phyloP scores from a whole-genome alignment of 2,797 vertebrate genomes.

The Clamator glandarius region DNA sequence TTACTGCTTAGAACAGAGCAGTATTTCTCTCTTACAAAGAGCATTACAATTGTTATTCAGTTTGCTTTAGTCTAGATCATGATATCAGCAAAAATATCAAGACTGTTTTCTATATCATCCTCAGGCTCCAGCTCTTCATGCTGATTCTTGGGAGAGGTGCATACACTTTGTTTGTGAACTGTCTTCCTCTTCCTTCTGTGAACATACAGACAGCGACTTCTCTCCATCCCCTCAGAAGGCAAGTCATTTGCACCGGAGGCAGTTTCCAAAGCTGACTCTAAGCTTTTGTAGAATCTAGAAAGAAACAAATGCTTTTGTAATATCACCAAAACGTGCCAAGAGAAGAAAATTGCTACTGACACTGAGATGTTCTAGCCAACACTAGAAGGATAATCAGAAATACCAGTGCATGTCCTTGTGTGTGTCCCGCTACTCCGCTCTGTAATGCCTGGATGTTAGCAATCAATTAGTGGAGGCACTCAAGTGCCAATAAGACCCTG shows the following conservation, averaged over 20 bases:
- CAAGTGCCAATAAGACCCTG: neutral
- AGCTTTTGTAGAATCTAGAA: slow-evolving; percentile 77
- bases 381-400: neutral
- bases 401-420: rapidly evolving
- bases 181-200: slow-evolving; percentile 67
- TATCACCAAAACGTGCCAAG: neutral
- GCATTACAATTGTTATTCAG: neutral
- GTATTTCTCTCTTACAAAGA: slow-evolving; percentile 67
- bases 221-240: neutral
- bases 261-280: slow-evolving; percentile 73
- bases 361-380: neutral
- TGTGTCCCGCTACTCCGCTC: too few relatives aligned
- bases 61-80: neutral
- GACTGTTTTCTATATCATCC: neutral
- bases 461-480: neutral
- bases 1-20: neutral
- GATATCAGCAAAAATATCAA: slow-evolving; percentile 40
- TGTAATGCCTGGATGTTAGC: neutral
- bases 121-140: neutral
- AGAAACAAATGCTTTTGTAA: neutral
- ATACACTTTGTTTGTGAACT: neutral
- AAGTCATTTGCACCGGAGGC: neutral
- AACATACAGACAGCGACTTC: slow-evolving; percentile 1
- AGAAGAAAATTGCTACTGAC: neutral
- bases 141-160: neutral